Base-by-base conservation (phyloP, 2,797 vertebrate genomes). In the Gadopsis bispinosus region DNA sequence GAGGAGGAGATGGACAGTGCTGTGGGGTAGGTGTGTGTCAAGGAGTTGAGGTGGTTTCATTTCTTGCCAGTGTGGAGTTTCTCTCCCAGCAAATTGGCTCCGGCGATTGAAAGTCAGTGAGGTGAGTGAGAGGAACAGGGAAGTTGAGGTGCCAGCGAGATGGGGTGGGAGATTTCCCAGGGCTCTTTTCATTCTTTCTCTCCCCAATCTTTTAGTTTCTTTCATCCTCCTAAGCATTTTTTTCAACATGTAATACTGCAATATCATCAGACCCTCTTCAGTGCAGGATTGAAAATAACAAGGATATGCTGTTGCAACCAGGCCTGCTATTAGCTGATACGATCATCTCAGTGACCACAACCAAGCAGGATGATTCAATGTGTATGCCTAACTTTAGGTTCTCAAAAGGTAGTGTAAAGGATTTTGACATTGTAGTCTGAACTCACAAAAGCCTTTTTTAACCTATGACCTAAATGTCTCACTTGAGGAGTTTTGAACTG, bases 31-130 rank as follows among this genome's bases (percentile, higher is more conserved):
- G 72, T 73, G 79, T 71, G 54, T 78, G 83, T 80, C n/a, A 69
- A 85, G 82, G 70, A 87, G 83, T 54, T 43, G 58, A 81, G 87
- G 82, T 31, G 79, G 90, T 91, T 92, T 90, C 83, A 92, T 92
- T 92, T 91, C 79, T 87, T 83, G 89, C 83, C 81, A 82, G 85
- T 20, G 54, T 79, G 87, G 75, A 70, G 59, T 77, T 87, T 83
- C 84, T 89, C 80, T 90, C 83, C 77, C 74, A 83, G 89, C 77
- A 93, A 93, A 93, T 92, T 93, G 91, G 90, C 87, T 90, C 41
- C 12, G n/a, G 87, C 86, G 75, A 93, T 89, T 89, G 89, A 88
- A 91, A 93, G 87, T 88, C 87, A 88, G 89, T 76, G 88, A 90
- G 87, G 90, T 90, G 88, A 91, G 87, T 37, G 82, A 89, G 78